A percentile compares a stretch with the other conserved stretches of the same genome.
These are phyloP conservation scores for Acleris emargana DNA, from an alignment of 2,888 invertebrate species.

Conservation along the genomic window DNA sequence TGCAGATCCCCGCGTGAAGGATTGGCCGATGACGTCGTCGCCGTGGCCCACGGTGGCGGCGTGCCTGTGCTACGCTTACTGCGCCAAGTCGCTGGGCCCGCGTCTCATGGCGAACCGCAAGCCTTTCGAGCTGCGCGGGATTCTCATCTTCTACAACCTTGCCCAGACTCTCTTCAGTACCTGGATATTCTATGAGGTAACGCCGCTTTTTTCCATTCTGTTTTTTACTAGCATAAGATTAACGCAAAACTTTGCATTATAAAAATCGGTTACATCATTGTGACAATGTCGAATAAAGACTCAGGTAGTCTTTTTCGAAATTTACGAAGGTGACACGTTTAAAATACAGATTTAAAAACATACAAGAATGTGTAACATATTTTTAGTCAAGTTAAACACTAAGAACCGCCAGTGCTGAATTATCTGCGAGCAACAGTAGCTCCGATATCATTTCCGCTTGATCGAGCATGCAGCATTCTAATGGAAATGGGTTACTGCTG, in stretches of 20 bases:
- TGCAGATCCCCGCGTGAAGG: conserved; percentile 94
- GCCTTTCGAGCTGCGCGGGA: conserved; percentile 91
- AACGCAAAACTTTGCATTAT: too few species aligned
- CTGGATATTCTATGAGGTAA: conserved; percentile 96
- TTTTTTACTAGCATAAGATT: too few species aligned
- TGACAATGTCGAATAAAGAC: too few species aligned
- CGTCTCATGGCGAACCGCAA: conserved; percentile 94
- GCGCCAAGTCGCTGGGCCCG: conserved; percentile 92
- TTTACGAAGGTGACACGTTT: too few species aligned
- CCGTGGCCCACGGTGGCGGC: conserved; percentile 93
- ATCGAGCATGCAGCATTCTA: conserved; percentile 23
- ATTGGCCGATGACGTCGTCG: conserved; percentile 95
- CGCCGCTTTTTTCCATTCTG: conserved; percentile 3
- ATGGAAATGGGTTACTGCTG: conserved; percentile 26
- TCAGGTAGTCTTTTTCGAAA: too few species aligned
- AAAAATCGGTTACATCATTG: too few species aligned
- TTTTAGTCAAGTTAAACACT: neutral
- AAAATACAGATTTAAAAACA: too few species aligned
- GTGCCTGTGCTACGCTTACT: conserved; percentile 93
- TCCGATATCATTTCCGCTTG: conserved; percentile 19
- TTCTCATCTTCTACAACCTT: conserved; percentile 94
- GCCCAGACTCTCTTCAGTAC: conserved; percentile 95
- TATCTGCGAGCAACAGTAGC: conserved; percentile 1
- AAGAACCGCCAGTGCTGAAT: conserved; percentile 4
- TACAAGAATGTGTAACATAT: too few species aligned